A percentile compares a stretch with the other conserved stretches of the same genome.
Conservation (phyloP, 2,888 invertebrate genomes). For the Drosophila antonietae region DNA sequence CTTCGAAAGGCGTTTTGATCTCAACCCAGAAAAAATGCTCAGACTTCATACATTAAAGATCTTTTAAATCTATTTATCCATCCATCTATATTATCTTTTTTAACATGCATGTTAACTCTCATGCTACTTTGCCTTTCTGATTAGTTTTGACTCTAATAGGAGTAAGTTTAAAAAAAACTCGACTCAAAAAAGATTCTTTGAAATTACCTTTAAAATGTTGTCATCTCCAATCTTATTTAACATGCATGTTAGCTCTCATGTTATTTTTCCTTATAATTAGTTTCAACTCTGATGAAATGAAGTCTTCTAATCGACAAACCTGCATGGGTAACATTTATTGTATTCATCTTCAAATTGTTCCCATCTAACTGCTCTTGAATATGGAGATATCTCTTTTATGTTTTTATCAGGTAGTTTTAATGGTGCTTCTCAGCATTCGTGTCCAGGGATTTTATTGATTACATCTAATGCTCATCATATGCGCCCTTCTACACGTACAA, state of each 20-base stretch:
- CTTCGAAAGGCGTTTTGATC: too few relatives aligned
- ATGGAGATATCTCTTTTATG: neutral
- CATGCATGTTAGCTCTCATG: neutral
- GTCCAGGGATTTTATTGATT: conserved; percentile 64
- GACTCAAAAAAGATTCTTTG: too few relatives aligned
- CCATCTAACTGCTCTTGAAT: neutral
- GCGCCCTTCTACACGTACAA: conserved; percentile 36
- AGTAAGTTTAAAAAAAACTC: too few relatives aligned
- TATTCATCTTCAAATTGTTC: neutral
- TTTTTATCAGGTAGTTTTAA: conserved; percentile 25
- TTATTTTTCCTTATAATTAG: neutral
- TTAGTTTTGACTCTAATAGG: too few relatives aligned
- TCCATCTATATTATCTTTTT: neutral
- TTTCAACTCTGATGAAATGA: neutral
- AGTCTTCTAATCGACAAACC: too few relatives aligned
- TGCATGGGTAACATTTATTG: neutral
- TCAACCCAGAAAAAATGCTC: too few relatives aligned
- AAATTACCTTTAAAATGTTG: too few relatives aligned
- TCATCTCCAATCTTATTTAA: neutral
- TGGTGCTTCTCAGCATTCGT: conserved; percentile 13
- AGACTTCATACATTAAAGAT: neutral
- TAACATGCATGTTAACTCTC: neutral
- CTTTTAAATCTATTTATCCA: neutral
- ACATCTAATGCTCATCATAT: conserved; percentile 68
- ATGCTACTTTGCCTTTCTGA: too few relatives aligned